These are phyloP conservation scores for Dendrolimus punctatus DNA, from an alignment of 1,140 invertebrate species.

Conservation along the genomic window DNA sequence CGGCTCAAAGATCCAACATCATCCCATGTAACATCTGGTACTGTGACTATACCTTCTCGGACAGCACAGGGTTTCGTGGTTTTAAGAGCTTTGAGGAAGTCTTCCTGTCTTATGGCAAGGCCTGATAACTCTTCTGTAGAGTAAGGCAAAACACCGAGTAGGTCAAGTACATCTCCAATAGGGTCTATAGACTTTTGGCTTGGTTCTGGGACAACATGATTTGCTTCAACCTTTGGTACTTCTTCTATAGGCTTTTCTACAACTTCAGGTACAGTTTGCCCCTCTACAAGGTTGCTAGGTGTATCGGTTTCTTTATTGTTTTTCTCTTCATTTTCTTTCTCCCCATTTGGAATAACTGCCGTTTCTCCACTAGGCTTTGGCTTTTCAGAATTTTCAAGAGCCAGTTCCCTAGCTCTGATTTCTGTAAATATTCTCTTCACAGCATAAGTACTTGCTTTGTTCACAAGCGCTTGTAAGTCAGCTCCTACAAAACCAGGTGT, in stretches of 20 bases:
- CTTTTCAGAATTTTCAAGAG: conserved; percentile 17
- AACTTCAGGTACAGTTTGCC: conserved; percentile 14
- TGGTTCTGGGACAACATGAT: conserved; percentile 15
- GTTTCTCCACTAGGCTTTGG: conserved; percentile 19
- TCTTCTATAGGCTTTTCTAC: conserved; percentile 21
- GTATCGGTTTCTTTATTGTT: conserved; percentile 13
- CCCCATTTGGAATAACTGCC: conserved; percentile 40
- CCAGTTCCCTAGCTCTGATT: conserved; percentile 27
- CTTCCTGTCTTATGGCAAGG: conserved; percentile 79
- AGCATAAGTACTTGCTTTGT: conserved; percentile 90
- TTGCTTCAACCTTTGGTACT: conserved; percentile 14
- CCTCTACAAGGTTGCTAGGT: conserved; percentile 17
- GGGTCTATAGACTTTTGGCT: conserved; percentile 28
- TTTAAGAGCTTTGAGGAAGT: conserved; percentile 86
- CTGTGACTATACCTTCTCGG: conserved; percentile 97
- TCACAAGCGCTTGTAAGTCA: conserved; percentile 89
- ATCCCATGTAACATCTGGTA: conserved; percentile 97
- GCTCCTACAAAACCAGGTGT: conserved; percentile 98
- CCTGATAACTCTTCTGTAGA: conserved; percentile 73
- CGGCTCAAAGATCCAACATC: conserved; percentile 94
- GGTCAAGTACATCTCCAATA: conserved; percentile 43
- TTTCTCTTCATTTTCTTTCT: conserved; percentile 37
- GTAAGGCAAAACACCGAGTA: conserved; percentile 67
- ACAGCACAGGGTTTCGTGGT: conserved; percentile 94
- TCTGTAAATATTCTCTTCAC: conserved; percentile 76